Percentiles rank a stretch among this genome's conserved stretches.
These are phyloP conservation scores for Epizoanthus scotinus DNA, from an alignment of 92 coral and sea anemone genomes.

Conservation along the genomic window DNA sequence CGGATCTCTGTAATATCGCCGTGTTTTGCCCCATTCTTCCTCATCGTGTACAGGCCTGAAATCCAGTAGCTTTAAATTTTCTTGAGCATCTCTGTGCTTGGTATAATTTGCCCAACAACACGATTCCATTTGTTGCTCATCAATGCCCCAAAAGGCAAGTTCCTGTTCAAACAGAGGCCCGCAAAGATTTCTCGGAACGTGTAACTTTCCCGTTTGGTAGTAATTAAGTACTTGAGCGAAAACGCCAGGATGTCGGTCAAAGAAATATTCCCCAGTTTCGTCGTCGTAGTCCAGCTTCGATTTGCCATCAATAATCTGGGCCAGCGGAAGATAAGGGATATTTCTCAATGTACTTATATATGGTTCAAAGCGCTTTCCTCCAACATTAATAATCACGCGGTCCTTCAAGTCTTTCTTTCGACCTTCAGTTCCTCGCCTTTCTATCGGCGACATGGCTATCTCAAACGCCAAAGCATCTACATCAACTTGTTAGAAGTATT, in stretches of 20 bases:
- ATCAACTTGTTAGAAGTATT: background rate
- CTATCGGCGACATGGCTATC: constrained; percentile 68
- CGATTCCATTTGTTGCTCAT: constrained; percentile 97
- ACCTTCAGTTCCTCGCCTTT: constrained; percentile 65
- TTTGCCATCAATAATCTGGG: constrained; percentile 80
- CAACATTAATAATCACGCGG: constrained; percentile 82
- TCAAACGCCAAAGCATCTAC: background rate
- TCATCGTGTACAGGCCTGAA: constrained; percentile 76
- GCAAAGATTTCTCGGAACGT: constrained; percentile 90
- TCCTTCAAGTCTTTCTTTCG: constrained; percentile 64
- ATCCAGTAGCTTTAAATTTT: constrained; percentile 79
- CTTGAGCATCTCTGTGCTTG: constrained; percentile 96
- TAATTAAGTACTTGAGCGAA: constrained; percentile 96
- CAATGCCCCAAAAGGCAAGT: constrained; percentile 96
- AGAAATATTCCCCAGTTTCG: constrained; percentile 90
- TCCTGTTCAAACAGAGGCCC: constrained; percentile 98
- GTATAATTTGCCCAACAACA: constrained; percentile 98
- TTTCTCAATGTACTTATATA: constrained; percentile 87
- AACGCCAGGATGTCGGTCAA: constrained; percentile 97
- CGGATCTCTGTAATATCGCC: constrained; percentile 59
- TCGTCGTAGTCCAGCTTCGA: constrained; percentile 88
- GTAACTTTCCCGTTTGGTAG: constrained; percentile 96
- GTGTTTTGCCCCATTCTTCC: constrained; percentile 25
- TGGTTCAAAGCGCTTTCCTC: constrained; percentile 90
- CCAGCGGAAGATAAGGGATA: constrained; percentile 91